Evolutionary conservation across 2,797 vertebrate species (phyloP).

Genomic region (Hozukius guyotensis): DNA sequence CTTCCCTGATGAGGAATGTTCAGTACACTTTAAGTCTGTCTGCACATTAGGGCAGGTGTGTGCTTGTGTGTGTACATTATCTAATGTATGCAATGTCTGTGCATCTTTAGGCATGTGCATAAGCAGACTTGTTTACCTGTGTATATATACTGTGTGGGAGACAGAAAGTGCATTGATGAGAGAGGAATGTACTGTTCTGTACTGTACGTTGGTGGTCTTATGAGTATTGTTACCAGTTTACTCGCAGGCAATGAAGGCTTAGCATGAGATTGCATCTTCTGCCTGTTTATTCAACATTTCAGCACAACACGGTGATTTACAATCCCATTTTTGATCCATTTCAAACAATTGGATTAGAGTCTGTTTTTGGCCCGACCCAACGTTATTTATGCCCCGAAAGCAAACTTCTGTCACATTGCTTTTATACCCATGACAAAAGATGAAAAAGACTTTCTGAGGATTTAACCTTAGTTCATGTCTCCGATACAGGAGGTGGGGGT

Average conservation of each 20-base stretch:
- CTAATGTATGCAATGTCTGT: constrained; percentile 11
- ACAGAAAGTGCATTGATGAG: constrained; percentile 14
- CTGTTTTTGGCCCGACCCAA: constrained; percentile 12
- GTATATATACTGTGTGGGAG: constrained; percentile 6
- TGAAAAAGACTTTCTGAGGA: constrained; percentile 56
- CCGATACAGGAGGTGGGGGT: constrained; percentile 38
- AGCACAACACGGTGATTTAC: constrained; percentile 31
- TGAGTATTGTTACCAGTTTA: constrained; percentile 25
- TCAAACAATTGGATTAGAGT: constrained; percentile 49
- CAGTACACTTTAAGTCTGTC: constrained; percentile 2
- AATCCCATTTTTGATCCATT: constrained; percentile 26
- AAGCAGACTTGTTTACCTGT: constrained; percentile 29
- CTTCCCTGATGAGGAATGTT: constrained; percentile 18
- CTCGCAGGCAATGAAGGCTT: not conserved
- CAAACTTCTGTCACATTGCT: constrained; percentile 53
- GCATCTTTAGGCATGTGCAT: constrained; percentile 3
- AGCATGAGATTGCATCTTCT: constrained; percentile 13
- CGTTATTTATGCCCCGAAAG: constrained; percentile 36
- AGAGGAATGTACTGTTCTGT: constrained; percentile 10
- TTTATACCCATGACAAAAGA: constrained; percentile 60
- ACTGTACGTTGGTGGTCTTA: constrained; percentile 15
- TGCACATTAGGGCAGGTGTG: constrained; percentile 23
- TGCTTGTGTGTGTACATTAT: constrained; percentile 11
- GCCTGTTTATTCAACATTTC: constrained; percentile 39
- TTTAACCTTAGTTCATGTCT: constrained; percentile 66